Conservation (phyloP, 2,888 invertebrate genomes). For the Hemithea aestivaria region DNA sequence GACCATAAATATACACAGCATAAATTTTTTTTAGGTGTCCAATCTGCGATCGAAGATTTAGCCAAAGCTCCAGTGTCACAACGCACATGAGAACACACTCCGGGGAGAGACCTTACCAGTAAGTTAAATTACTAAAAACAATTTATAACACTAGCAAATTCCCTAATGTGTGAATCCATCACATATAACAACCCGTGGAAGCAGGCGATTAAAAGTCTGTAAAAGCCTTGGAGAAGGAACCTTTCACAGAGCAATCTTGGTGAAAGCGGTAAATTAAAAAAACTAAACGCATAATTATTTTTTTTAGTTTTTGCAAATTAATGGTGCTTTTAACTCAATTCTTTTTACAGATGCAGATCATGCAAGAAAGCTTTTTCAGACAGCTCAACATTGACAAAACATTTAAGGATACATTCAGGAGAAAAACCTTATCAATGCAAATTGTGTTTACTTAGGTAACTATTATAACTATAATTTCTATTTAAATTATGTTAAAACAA, state of each 20-base stretch:
- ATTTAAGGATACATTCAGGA: constrained; percentile 92
- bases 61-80: constrained; percentile 96
- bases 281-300: too few relatives aligned
- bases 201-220: too few relatives aligned
- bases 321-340: not conserved
- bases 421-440: constrained; percentile 99
- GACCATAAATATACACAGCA: too few relatives aligned
- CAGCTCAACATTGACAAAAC: constrained; percentile 98
- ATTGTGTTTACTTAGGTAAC: constrained; percentile 90
- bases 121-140: constrained; percentile 40
- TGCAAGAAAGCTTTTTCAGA: constrained; percentile 99
- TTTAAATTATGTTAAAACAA: too few relatives aligned
- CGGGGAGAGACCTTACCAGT: constrained; percentile 97
- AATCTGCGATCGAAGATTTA: constrained; percentile 97
- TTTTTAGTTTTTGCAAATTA: too few relatives aligned
- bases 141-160: too few relatives aligned
- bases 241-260: too few relatives aligned
- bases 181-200: too few relatives aligned
- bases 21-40: constrained; percentile 83
- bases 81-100: constrained; percentile 99
- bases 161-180: too few relatives aligned
- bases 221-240: too few relatives aligned
- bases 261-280: too few relatives aligned
- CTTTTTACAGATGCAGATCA: constrained; percentile 85
- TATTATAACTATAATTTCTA: not conserved